A percentile compares a stretch with the other conserved stretches of the same genome.
Conservation (phyloP, 2,797 vertebrate species). For the Pipistrellus nathusii region DNA sequence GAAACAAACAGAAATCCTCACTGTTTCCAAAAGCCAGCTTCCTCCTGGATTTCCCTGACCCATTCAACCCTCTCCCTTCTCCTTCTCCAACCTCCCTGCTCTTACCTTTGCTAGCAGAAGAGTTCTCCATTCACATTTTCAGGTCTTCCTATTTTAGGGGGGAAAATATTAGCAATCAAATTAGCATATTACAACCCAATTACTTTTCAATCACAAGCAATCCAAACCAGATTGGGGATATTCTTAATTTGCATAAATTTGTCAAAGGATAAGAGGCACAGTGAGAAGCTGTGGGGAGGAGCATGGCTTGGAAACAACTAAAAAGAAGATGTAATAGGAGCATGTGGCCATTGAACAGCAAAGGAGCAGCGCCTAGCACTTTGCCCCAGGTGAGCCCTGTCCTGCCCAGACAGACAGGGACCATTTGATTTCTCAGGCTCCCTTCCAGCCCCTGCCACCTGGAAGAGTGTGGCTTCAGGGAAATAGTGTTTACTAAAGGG, state of each 20-base stretch:
- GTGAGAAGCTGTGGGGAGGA: background rate
- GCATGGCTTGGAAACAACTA: background rate
- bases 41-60: background rate
- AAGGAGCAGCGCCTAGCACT: background rate
- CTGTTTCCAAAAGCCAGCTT: background rate
- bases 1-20: background rate
- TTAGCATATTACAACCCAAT: constrained; percentile 60
- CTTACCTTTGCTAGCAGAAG: background rate
- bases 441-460: background rate
- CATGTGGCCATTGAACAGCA: background rate
- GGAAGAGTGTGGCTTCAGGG: background rate
- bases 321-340: background rate
- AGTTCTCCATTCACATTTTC: background rate
- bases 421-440: background rate
- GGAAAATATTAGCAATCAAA: constrained; percentile 50
- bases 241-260: constrained; percentile 59
- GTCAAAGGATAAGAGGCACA: background rate
- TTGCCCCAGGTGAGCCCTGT: background rate
- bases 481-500: background rate
- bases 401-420: background rate
- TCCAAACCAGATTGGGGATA: background rate
- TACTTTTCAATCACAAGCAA: constrained; percentile 57
- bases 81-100: background rate
- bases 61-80: background rate
- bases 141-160: constrained; percentile 22